These are phyloP conservation scores for Australoheros facetus DNA, from an alignment of 2,797 vertebrate genomes.

Conservation along the genomic window DNA sequence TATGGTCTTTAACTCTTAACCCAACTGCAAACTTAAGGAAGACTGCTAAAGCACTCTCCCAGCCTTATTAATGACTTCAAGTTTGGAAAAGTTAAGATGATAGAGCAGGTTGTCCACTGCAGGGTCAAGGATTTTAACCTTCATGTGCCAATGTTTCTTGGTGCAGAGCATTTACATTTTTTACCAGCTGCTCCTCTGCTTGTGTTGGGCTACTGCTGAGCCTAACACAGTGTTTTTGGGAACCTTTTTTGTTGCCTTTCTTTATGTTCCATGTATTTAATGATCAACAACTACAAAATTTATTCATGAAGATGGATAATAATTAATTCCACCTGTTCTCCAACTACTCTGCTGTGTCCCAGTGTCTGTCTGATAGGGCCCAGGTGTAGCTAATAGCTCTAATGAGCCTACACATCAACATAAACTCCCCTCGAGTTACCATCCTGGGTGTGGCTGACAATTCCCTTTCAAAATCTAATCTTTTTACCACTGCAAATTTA, in stretches of 20 bases:
- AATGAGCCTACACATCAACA: neutral
- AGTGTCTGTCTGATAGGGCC: neutral
- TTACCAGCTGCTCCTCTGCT: no score
- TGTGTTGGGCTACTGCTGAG: rapidly evolving
- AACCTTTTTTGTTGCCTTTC: rapidly evolving
- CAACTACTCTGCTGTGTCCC: neutral
- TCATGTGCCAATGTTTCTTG: neutral
- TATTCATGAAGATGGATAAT: neutral
- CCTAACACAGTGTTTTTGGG: neutral
- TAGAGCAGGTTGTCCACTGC: neutral
- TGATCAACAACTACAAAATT: rapidly evolving
- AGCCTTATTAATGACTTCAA: neutral
- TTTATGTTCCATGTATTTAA: neutral
- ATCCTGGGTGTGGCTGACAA: no score
- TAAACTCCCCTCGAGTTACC: no score
- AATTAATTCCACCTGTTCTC: neutral
- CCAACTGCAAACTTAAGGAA: no score
- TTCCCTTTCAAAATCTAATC: no score
- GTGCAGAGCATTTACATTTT: rapidly evolving
- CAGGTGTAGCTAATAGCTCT: neutral
- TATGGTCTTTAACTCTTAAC: no score
- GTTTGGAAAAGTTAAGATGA: neutral
- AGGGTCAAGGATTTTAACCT: neutral
- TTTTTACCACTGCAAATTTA: no score
- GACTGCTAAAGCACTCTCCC: no score